Evolutionary conservation across 2,797 vertebrate species (phyloP), one percentile per base, ranked within the genome.

Genomic region (Buceros bicornis): DNA sequence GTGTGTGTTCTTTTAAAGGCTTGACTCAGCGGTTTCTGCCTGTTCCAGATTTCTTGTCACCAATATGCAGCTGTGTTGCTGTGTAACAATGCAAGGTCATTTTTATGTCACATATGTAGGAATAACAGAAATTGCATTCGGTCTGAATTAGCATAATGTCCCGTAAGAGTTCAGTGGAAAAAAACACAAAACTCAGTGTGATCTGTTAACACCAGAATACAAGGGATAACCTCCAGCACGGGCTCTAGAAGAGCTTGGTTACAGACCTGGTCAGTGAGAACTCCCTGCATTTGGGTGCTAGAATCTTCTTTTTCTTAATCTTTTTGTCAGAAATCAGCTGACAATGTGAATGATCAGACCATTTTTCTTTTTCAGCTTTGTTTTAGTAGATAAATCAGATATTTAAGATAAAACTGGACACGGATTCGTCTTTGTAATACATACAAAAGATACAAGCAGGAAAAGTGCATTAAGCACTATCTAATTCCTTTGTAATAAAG

Each of bases 41-140:
- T 18, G 58, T 67, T 80, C 42, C 90, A 73, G 66, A 29, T 87
- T 77, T 84, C 73, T 89, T 62, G 56, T 65, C 60, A 33, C 87
- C 13, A 4, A 25, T 37, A 2, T 0, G 37, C 96, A 95, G 84
- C 90, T 95, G 91, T 45, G 77, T 31, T 70, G 51, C 91, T 90
- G 47, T 89, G 57, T 62, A 84, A 94, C 94, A 95, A 80, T 88
- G 90, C 92, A 97, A 97, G 96, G 97, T 97, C 96, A 74, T 69
- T 89, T 81, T 93, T 72, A 17, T 95, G 93, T 89, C 78, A 60
- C 43, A 8, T 37, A 4, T 15, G 64, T 91, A 91, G 89, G 87
- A 96, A 91, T 13, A 78, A 66, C 45, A 83, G 78, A 85, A 92
- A 35, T 11, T 53, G 21, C 70, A n/a, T 90, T 95, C 13, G 1